Base-by-base conservation (phyloP, 1,140 invertebrate species). In the Anastrepha obliqua region DNA sequence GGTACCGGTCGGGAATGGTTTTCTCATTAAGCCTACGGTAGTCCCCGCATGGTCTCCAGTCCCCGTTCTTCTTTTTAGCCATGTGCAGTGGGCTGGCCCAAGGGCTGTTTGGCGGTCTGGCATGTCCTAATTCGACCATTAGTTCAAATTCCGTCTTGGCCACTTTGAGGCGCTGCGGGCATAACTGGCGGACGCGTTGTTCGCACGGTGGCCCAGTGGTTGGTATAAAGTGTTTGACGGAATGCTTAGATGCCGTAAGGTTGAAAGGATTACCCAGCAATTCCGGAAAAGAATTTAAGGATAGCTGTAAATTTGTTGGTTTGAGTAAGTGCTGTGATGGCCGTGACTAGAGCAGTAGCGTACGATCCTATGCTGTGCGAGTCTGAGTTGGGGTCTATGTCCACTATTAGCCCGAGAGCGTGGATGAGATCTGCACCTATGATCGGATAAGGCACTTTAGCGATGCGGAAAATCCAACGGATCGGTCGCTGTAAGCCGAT, bases 41-140 rank as follows among this genome's bases (percentile, higher is more conserved):
- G 44, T 86, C 85, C 0, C 39, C 42, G 47, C 93, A 94, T 0
- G 93, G 91, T 42, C 94, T 88, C 90, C 91, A 94, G 8, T 89
- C 88, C 6, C 92, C 91, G 88, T 90, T 88, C 58, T 91, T 90
- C 87, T 95, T 95, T 2, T 91, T 90, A 0, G 92, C 92, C 81
- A 94, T 89, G 60, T 94, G 91, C n/a, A 94, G 74, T 15, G 94
- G 92, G 15, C 89, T 91, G 1, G 94, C 89, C 62, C 74, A 86
- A 6, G 87, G 74, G 78, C 87, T 89, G 39, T 89, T 89, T 2
- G 92, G 93, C 1, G 90, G 92, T 62, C 91, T 87, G 13, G 89
- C 86, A 65, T 90, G 89, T 86, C 91, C 90, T 42, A 87, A n/a
- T 60, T 88, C 7, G 67, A 94, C 39, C 92, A 92, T 90, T 2